Conservation (phyloP, 2,113 vertebrate genomes). For the Microcebus tavaratra region DNA sequence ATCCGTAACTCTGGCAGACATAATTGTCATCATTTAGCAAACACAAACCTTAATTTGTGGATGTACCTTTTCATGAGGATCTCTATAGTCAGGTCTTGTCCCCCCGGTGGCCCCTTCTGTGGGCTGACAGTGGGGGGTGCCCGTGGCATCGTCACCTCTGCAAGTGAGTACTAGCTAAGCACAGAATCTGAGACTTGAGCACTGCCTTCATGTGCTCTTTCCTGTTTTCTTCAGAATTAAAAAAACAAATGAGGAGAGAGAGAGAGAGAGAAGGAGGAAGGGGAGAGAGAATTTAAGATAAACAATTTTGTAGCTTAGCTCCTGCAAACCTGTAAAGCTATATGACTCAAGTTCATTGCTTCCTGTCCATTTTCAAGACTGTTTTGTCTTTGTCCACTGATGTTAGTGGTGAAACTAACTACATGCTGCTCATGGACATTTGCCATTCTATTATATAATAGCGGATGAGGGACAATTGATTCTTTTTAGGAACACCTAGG, state of each 20-base stretch:
- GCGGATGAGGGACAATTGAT: neutral
- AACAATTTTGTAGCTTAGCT: neutral
- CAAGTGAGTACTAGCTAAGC: no score
- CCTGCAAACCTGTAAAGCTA: no score
- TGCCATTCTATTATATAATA: neutral
- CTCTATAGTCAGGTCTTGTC: no score
- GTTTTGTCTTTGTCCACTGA: neutral
- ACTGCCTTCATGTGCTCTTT: neutral
- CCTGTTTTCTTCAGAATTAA: neutral
- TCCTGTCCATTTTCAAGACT: neutral
- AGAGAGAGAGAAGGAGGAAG: neutral
- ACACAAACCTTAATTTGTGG: neutral
- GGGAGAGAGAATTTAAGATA: neutral
- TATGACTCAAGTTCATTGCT: neutral
- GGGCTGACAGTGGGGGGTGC: rapidly evolving
- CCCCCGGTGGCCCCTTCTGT: rapidly evolving
- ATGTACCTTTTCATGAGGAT: neutral
- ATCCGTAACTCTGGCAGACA: neutral
- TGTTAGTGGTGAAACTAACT: neutral
- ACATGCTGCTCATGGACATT: neutral
- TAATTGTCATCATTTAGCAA: neutral
- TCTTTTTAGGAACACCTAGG: neutral
- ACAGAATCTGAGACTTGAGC: neutral
- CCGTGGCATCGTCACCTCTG: rapidly evolving
- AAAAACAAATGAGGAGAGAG: neutral